These are phyloP conservation scores for Zoroaster sp. DNA, from an alignment of 53 echinoderm and acorn worm genomes.

Conservation along the genomic window DNA sequence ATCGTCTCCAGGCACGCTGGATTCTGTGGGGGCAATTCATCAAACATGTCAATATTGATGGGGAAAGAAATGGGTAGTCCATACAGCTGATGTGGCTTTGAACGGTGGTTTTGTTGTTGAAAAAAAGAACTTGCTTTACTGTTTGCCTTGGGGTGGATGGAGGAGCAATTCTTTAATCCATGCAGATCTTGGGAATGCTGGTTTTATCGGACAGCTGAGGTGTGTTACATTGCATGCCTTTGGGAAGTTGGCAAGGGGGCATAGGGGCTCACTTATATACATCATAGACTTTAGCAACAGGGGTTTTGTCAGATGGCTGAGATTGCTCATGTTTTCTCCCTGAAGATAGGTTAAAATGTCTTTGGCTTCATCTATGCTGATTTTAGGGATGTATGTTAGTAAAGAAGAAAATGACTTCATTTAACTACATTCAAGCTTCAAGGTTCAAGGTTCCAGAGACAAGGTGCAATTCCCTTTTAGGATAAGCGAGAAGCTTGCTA, in stretches of 20 bases:
- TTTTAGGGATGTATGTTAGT: background rate
- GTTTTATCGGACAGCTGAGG: constrained; percentile 22
- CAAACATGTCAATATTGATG: constrained; percentile 9
- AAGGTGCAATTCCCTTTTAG: too few relatives aligned
- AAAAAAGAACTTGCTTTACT: background rate
- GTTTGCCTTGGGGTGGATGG: background rate
- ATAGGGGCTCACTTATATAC: background rate
- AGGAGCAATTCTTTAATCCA: background rate
- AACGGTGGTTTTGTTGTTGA: background rate
- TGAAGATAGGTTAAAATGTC: background rate
- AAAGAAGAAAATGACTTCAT: too few relatives aligned
- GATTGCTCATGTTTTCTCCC: background rate
- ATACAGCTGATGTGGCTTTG: background rate
- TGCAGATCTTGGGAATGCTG: background rate
- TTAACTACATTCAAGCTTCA: too few relatives aligned
- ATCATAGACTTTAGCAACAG: background rate
- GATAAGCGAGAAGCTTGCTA: too few relatives aligned
- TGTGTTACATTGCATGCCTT: background rate
- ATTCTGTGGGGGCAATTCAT: constrained; percentile 58
- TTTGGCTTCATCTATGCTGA: background rate
- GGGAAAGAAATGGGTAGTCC: background rate
- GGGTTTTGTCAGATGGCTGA: background rate
- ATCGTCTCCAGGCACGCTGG: constrained; percentile 88
- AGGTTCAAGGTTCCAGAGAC: too few relatives aligned
- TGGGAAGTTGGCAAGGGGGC: background rate